Percentiles rank a stretch among this genome's conserved stretches.
Conservation (phyloP, 92 coral and sea anemone species). For the Porites cylindrica region DNA sequence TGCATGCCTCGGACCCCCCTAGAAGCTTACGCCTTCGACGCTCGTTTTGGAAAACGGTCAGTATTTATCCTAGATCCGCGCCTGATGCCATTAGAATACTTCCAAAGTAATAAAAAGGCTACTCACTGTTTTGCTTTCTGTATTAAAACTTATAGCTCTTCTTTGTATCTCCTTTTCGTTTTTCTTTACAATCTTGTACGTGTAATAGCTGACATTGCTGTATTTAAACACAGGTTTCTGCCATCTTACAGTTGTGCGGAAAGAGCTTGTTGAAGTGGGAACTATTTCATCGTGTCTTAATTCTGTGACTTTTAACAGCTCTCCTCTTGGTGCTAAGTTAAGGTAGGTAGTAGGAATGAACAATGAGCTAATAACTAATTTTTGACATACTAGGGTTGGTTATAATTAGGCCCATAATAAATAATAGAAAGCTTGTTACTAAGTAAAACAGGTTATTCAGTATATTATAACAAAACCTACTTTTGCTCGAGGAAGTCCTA, state of each 20-base stretch:
- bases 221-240: conserved; percentile 54
- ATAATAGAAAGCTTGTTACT: no score
- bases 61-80: no score
- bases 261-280: conserved; percentile 10
- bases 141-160: conserved; percentile 24
- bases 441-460: no score
- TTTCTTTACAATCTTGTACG: background rate
- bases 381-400: no score
- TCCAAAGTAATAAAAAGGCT: background rate
- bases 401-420: no score
- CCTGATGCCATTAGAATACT: no score
- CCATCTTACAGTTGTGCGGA: conserved; percentile 25
- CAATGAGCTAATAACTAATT: no score
- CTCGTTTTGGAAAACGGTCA: no score
- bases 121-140: conserved; percentile 24
- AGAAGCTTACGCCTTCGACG: no score
- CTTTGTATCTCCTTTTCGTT: background rate
- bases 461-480: no score
- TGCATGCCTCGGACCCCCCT: no score
- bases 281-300: conserved; percentile 1
- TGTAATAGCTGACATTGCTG: conserved; percentile 39
- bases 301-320: conserved; percentile 31
- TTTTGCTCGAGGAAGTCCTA: no score
- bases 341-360: background rate
- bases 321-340: conserved; percentile 24